These are phyloP conservation scores for Meta bourneti DNA, from an alignment of 2,888 invertebrate genomes.

Conservation along the genomic window DNA sequence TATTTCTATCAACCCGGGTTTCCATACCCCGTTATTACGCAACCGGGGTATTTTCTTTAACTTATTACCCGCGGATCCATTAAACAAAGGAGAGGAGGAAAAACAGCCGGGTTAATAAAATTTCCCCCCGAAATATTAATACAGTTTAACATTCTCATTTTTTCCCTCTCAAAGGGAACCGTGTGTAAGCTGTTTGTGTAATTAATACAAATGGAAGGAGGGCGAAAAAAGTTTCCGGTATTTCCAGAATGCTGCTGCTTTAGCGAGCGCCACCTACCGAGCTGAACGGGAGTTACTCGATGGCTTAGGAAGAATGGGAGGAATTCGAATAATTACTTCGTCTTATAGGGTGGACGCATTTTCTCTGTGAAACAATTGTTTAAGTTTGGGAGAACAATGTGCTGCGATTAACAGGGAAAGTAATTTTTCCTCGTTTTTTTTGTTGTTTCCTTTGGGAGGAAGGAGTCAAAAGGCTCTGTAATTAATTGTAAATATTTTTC, in stretches of 20 bases:
- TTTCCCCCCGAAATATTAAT: slow-evolving; percentile 35
- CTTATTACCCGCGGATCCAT: slow-evolving; percentile 29
- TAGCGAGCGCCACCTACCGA: slow-evolving; percentile 42
- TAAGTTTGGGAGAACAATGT: slow-evolving; percentile 60
- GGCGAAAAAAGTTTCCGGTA: not conserved
- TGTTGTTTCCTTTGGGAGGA: not conserved
- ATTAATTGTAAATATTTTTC: slow-evolving; percentile 23
- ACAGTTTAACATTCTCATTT: slow-evolving; percentile 36
- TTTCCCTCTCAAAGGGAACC: not conserved
- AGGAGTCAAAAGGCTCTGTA: slow-evolving; percentile 20
- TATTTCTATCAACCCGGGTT: not conserved
- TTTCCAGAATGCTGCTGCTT: not conserved
- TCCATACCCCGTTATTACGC: not conserved
- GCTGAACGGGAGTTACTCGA: slow-evolving; percentile 29
- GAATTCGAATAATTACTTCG: slow-evolving; percentile 71
- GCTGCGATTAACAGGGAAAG: slow-evolving; percentile 22
- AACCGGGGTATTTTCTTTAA: slow-evolving; percentile 21
- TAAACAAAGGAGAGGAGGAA: slow-evolving; percentile 24
- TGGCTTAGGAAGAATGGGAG: slow-evolving; percentile 60
- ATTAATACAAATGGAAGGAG: slow-evolving; percentile 54
- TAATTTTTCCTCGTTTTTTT: slow-evolving; percentile 1
- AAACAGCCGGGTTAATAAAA: slow-evolving; percentile 32
- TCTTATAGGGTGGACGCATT: slow-evolving; percentile 32
- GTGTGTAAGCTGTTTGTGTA: slow-evolving; percentile 8
- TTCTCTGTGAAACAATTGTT: slow-evolving; percentile 58